Percentiles rank a stretch among this genome's conserved stretches.
phyloP scores from a whole-genome alignment of 2,797 vertebrate genomes.

The Erethizon dorsatum region DNA sequence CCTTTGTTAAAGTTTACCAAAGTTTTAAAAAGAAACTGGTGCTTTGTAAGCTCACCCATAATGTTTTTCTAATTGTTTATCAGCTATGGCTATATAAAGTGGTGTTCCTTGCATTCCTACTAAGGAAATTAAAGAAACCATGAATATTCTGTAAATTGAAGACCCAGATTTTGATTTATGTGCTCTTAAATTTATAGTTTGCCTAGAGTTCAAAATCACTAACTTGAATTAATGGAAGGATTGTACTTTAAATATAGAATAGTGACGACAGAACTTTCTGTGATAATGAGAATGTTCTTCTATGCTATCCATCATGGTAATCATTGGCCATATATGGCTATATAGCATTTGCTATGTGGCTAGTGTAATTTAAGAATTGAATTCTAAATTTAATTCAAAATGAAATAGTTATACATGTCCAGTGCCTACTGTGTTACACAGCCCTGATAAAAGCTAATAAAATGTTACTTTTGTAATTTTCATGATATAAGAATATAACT shows the following conservation, averaged over 20 bases:
- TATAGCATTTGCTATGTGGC: not conserved
- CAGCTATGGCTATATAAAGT: not conserved
- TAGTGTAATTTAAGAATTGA: slow-evolving; percentile 45
- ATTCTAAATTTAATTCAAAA: slow-evolving; percentile 31
- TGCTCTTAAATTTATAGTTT: slow-evolving; percentile 19
- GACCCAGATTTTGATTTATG: not conserved
- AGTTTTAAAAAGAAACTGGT: not conserved
- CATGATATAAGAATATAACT: not conserved
- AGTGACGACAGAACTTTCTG: not conserved
- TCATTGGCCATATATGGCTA: not conserved
- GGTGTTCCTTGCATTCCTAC: not conserved
- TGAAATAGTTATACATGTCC: not conserved
- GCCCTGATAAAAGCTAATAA: slow-evolving; percentile 29
- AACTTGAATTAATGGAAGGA: slow-evolving; percentile 8
- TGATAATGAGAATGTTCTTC: not conserved
- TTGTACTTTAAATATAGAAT: not conserved
- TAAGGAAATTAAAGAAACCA: slow-evolving; percentile 11
- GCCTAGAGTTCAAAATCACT: not conserved
- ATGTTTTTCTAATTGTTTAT: not conserved
- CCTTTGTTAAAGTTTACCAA: not conserved
- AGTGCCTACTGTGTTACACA: not conserved
- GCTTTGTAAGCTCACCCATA: not conserved
- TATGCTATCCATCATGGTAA: not conserved
- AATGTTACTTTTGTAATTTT: slow-evolving; percentile 22
- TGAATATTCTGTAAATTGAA: slow-evolving; percentile 27